These are phyloP conservation scores for Tenodera sinensis DNA, from an alignment of 2,888 invertebrate genomes.

Conservation along the genomic window DNA sequence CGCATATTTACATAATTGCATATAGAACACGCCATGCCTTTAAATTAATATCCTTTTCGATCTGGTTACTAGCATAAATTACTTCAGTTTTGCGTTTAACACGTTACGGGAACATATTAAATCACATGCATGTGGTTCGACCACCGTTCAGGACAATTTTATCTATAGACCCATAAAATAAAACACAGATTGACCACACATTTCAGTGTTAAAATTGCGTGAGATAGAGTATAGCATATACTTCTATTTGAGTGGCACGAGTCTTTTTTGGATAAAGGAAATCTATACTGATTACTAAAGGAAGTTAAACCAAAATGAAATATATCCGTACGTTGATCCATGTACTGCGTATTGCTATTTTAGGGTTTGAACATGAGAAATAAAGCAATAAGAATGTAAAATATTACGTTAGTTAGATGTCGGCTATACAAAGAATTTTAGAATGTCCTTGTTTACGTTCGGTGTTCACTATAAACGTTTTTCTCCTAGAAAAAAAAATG, in stretches of 20 bases:
- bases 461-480: too few relatives aligned
- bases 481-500: too few relatives aligned
- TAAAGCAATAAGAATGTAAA: too few relatives aligned
- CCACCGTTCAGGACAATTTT: not conserved
- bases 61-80: not conserved
- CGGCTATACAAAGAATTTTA: too few relatives aligned
- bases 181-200: not conserved
- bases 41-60: not conserved
- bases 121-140: not conserved
- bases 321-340: too few relatives aligned
- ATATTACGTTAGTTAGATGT: too few relatives aligned
- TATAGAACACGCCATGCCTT: not conserved
- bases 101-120: not conserved
- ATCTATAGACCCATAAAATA: not conserved
- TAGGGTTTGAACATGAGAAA: too few relatives aligned
- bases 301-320: too few relatives aligned
- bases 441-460: too few relatives aligned
- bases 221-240: not conserved
- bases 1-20: not conserved
- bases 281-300: too few relatives aligned
- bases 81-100: not conserved
- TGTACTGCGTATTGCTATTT: too few relatives aligned
- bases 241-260: not conserved
- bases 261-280: too few relatives aligned
- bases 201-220: not conserved